phyloP scores from a whole-genome alignment of 2,888 invertebrate species.

The Thera britannica region DNA sequence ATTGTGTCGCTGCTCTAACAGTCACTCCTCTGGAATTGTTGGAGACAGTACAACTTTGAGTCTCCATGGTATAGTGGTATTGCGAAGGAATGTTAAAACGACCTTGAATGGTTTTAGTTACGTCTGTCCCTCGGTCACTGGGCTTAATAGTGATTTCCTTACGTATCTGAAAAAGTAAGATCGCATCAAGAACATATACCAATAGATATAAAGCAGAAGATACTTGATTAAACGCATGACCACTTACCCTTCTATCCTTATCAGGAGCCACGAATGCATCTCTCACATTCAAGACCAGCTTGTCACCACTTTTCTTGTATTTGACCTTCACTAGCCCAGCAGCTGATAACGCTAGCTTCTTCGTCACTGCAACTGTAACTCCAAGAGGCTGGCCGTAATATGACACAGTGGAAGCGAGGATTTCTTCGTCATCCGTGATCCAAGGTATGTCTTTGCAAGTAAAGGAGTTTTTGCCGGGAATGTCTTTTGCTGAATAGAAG shows the following conservation, averaged over 20 bases:
- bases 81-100: constrained; percentile 84
- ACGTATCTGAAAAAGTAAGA: constrained; percentile 57
- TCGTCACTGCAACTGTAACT: constrained; percentile 87
- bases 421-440: constrained; percentile 72
- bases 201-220: background rate
- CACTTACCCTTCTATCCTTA: constrained; percentile 67
- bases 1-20: constrained; percentile 85
- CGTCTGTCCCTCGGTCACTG: constrained; percentile 65
- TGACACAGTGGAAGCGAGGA: constrained; percentile 82
- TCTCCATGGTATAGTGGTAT: constrained; percentile 92
- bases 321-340: constrained; percentile 76
- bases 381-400: constrained; percentile 91
- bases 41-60: constrained; percentile 82
- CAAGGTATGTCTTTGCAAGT: constrained; percentile 67
- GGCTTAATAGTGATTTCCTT: constrained; percentile 62
- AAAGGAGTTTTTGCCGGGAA: constrained; percentile 88
- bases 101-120: constrained; percentile 84
- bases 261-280: constrained; percentile 80
- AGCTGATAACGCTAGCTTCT: constrained; percentile 69
- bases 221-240: background rate
- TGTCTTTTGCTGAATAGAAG: constrained; percentile 87
- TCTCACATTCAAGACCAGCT: constrained; percentile 71
- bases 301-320: constrained; percentile 77
- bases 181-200: background rate
- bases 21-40: constrained; percentile 52